Percentiles rank a stretch among this genome's conserved stretches.
Conservation (phyloP, 2,797 vertebrate species). For the Poliocrania exsul region DNA sequence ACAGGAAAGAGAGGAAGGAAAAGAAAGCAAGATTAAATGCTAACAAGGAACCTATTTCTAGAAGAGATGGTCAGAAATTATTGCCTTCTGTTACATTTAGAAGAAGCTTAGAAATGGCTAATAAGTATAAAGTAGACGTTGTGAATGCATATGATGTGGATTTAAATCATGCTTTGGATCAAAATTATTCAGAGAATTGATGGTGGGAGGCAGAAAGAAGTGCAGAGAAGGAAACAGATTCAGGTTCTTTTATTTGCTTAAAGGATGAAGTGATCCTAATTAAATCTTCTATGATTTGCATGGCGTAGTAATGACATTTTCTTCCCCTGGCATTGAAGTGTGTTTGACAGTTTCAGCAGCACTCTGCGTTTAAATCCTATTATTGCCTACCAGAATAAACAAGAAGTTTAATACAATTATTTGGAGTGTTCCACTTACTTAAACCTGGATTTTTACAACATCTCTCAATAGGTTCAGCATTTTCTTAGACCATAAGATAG, state of each 20-base stretch:
- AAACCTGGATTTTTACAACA: background rate
- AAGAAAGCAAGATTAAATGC: background rate
- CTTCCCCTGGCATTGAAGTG: background rate
- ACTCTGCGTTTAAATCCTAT: constrained; percentile 6
- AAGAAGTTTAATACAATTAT: background rate
- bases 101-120: background rate
- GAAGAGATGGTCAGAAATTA: background rate
- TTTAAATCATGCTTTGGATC: background rate
- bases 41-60: background rate
- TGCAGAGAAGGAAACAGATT: background rate
- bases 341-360: constrained; percentile 6
- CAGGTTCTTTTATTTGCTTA: background rate
- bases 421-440: background rate
- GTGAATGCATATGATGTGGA: background rate
- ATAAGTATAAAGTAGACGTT: background rate
- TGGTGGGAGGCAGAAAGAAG: background rate
- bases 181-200: background rate
- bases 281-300: background rate
- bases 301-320: background rate
- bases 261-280: background rate
- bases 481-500: background rate
- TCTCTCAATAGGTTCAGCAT: background rate
- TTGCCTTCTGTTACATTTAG: accelerated
- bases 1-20: background rate
- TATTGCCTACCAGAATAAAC: constrained; percentile 22